Percentiles rank a stretch among this genome's conserved stretches.
These are phyloP conservation scores for Noctua janthina DNA, from an alignment of 2,888 invertebrate genomes.

Conservation along the genomic window DNA sequence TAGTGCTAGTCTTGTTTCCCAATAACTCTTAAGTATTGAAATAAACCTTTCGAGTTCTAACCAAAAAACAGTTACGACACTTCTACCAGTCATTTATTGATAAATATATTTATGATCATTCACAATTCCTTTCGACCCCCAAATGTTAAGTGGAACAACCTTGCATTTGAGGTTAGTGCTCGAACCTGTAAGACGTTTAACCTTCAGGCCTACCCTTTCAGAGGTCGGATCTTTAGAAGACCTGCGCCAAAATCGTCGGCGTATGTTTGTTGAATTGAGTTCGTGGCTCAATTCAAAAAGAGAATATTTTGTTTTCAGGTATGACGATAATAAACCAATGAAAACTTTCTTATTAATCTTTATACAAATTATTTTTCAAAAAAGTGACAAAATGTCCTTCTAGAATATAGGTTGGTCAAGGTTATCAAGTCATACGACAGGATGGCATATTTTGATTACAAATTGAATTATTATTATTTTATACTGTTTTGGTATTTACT, in stretches of 20 bases:
- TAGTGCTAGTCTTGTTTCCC: neutral
- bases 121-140: constrained; percentile 2
- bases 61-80: neutral
- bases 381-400: constrained; percentile 8
- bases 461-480: constrained; percentile 23
- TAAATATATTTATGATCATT: neutral
- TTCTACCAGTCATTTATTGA: neutral
- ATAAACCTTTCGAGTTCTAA: neutral
- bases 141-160: constrained; percentile 17
- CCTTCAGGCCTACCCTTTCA: constrained; percentile 21
- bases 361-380: neutral
- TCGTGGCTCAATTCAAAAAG: neutral
- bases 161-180: constrained; percentile 2
- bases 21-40: neutral
- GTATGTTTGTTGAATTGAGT: neutral
- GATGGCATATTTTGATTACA: constrained; percentile 16
- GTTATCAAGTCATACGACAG: constrained; percentile 24
- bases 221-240: constrained; percentile 29
- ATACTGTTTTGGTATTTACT: constrained; percentile 5
- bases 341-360: neutral
- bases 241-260: neutral
- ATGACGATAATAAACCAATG: neutral
- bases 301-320: neutral
- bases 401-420: constrained; percentile 30
- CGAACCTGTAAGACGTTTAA: constrained; percentile 34